phyloP scores from a whole-genome alignment of 2,113 vertebrate genomes.

The Danio rerio region GRCz12tu NC_133176.1:44007001-44007500 shows the following conservation, averaged over 20 bases:
- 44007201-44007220: neutral
- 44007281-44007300: slow-evolving; percentile 1
- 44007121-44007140: neutral
- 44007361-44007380: neutral
- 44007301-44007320: slow-evolving; percentile 18
- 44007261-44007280: neutral
- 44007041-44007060: neutral
- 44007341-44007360: neutral
- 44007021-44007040: slow-evolving; percentile 10
- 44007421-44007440: neutral
- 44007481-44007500: no score
- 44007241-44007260: slow-evolving; percentile 1
- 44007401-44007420: neutral
- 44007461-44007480: no score
- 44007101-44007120: neutral
- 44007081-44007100: neutral
- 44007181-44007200: neutral
- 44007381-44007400: neutral
- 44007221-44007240: neutral
- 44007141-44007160: neutral
- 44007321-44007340: neutral
- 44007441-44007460: no score
- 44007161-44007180: neutral
- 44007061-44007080: neutral
- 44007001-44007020: neutral